Base-by-base conservation (phyloP, 2,113 vertebrate genomes). In the Eudyptes chrysolophus region DNA sequence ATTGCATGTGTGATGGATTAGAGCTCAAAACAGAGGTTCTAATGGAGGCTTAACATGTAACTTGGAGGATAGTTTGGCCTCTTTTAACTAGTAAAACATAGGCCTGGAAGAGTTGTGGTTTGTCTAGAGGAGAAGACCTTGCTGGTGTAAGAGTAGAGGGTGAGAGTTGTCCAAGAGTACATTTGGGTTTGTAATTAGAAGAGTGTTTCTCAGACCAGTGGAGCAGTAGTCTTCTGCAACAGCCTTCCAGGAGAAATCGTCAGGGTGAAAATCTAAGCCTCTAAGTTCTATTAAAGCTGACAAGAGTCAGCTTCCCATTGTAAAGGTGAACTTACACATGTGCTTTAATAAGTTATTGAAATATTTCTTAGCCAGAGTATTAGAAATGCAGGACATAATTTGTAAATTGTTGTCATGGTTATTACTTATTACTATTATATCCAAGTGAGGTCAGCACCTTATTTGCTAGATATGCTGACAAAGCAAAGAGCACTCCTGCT, bases 331-430 rank as follows among this genome's bases (percentile, higher is more conserved):
- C 61, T 76, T 81, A 27, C 11, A 40, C 65, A 3, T 10, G 71
- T 34, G 32, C 49, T 87, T 84, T 69, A 91, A 18, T 24, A 32
- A 89, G 21, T 60, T 87, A 86, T 17, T 40, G 34, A 61, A 94
- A 66, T 19, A 20, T 9, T 69, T 71, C 57, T 78, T 62, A 44
- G 20, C 6, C 44, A 74, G 48, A 66, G 8, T 22, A n/a, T 69
- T n/a, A 76, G 57, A 84, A 76, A 72, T 79, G 27, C 77, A 89
- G 49, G 22, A 20, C 44, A 90, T 58, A 22, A 10, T 54, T 72
- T 90, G 82, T 61, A 89, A 93, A 86, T 77, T 70, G 70, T 92
- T 96, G 62, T 68, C 51, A n/a, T 57, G 69, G 55, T 86, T 90
- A 46, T 95, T 61, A 89, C 44, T 77, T 66, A 90, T 36, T 90